Conservation (phyloP, 2,888 invertebrate genomes). For the Brachyptera putata region DNA sequence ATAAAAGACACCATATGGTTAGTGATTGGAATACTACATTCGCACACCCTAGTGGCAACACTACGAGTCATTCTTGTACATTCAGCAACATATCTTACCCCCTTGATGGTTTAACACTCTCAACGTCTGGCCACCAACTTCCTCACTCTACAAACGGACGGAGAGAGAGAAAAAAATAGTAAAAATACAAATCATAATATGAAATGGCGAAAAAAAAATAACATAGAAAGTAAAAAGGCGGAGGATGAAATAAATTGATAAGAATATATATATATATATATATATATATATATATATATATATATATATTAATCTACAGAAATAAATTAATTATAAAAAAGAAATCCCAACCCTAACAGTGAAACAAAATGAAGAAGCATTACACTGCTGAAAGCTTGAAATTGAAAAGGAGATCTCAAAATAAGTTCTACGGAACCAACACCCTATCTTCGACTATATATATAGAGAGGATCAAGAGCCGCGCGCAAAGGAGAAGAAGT, state of each 20-base stretch:
- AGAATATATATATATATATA: no score
- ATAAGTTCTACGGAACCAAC: conserved; percentile 28
- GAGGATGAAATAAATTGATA: no score
- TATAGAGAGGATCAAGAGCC: background rate
- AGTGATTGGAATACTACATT: conserved; percentile 25
- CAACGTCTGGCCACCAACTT: conserved; percentile 85
- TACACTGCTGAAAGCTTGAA: conserved; percentile 35
- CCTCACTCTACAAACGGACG: conserved; percentile 72
- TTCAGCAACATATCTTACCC: conserved; percentile 83
- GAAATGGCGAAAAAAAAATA: conserved; percentile 29
- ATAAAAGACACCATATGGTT: conserved; percentile 31
- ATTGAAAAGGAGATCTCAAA: conserved; percentile 27
- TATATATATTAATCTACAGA: conserved; percentile 28
- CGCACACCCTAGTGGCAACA: conserved; percentile 27
- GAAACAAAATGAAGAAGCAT: conserved; percentile 29
- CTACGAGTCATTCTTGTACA: no score
- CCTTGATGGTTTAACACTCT: conserved; percentile 89
- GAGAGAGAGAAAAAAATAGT: conserved; percentile 36
- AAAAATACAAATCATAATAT: conserved; percentile 33
- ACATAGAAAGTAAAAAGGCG: no score
- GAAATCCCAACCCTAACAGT: conserved; percentile 24
- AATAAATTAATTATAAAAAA: conserved; percentile 30
- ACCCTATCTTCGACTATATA: conserved; percentile 21
- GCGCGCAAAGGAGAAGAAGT: background rate
- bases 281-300: no score